Percentiles rank a stretch among this genome's conserved stretches.
phyloP scores from a whole-genome alignment of 1,140 invertebrate species.

The Bombus pyrosoma region DNA sequence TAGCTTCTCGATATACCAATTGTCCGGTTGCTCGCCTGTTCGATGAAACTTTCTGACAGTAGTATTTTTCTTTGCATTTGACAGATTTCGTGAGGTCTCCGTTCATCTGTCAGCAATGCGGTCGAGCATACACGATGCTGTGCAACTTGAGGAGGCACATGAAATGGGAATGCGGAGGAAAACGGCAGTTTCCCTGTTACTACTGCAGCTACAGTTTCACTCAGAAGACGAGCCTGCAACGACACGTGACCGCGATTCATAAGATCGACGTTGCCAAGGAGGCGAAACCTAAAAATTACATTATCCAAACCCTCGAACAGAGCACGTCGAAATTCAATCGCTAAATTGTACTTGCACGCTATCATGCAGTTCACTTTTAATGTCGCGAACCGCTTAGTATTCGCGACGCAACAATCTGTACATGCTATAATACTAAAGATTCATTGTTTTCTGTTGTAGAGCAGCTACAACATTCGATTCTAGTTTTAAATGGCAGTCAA shows the following conservation, averaged over 20 bases:
- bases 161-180: conserved; percentile 79
- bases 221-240: conserved; percentile 77
- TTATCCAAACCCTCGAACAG: too few relatives aligned
- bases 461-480: not conserved
- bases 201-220: conserved; percentile 77
- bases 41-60: not conserved
- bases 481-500: not conserved
- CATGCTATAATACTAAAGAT: too few relatives aligned
- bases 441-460: not conserved
- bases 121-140: conserved; percentile 72
- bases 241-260: conserved; percentile 70
- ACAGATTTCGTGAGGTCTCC: conserved; percentile 49
- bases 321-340: too few relatives aligned
- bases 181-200: conserved; percentile 73
- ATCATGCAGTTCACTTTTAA: too few relatives aligned
- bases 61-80: conserved; percentile 47
- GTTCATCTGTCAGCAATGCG: conserved; percentile 71
- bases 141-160: conserved; percentile 76
- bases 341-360: too few relatives aligned
- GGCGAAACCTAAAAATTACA: not conserved
- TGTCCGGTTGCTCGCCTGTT: not conserved
- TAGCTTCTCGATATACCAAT: not conserved
- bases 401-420: too few relatives aligned
- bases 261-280: conserved; percentile 56
- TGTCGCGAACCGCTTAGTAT: too few relatives aligned